These are phyloP conservation scores for Aleiodes sp. DNA, from an alignment of 1,140 invertebrate genomes.

Conservation along the genomic window DNA sequence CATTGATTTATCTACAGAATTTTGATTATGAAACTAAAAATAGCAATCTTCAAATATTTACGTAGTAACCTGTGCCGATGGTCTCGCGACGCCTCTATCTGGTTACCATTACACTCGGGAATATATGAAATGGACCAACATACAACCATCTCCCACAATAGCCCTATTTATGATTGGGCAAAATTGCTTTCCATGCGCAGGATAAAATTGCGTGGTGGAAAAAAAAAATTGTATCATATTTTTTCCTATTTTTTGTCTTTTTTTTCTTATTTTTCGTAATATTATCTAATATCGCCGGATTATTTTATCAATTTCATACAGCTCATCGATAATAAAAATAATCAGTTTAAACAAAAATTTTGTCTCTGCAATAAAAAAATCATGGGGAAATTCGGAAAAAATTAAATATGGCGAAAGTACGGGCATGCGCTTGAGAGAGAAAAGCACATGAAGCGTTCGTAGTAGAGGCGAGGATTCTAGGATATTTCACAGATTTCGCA, in stretches of 20 bases:
- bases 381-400: slow-evolving; percentile 55
- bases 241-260: slow-evolving; percentile 44
- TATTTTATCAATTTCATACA: neutral
- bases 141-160: slow-evolving; percentile 66
- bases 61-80: slow-evolving; percentile 61
- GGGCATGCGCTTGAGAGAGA: slow-evolving; percentile 45
- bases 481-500: slow-evolving; percentile 15
- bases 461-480: slow-evolving; percentile 9
- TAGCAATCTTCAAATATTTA: slow-evolving; percentile 47
- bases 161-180: slow-evolving; percentile 68
- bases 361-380: slow-evolving; percentile 19
- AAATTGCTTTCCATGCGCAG: slow-evolving; percentile 69
- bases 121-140: slow-evolving; percentile 65
- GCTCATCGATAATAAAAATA: no score
- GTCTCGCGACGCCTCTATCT: slow-evolving; percentile 64
- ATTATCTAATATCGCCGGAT: neutral
- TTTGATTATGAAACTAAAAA: neutral
- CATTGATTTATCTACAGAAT: no score
- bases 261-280: slow-evolving; percentile 21
- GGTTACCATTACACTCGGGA: slow-evolving; percentile 65
- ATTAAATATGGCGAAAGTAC: slow-evolving; percentile 59
- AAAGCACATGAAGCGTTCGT: slow-evolving; percentile 25
- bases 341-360: no score
- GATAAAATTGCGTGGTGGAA: slow-evolving; percentile 67
- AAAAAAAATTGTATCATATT: no score